Evolutionary conservation across 2,888 invertebrate genomes (phyloP).

Genomic region (Tenthredo mesomela): DNA sequence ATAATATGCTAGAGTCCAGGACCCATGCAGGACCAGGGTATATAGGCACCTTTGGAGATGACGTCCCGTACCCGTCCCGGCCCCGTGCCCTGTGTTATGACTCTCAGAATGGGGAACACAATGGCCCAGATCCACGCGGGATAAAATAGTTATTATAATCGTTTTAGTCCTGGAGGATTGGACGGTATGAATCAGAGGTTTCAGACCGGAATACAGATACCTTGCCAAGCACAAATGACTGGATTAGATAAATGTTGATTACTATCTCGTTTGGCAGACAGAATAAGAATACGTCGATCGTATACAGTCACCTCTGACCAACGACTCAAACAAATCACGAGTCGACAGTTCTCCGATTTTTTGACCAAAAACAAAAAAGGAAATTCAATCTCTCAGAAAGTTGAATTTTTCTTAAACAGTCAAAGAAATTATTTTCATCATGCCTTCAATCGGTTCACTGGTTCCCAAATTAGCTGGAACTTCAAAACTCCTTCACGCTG

Average conservation of each 20-base stretch:
- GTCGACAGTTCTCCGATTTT: not conserved
- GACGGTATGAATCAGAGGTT: constrained; percentile 59
- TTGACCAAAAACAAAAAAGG: not conserved
- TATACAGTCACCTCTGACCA: not conserved
- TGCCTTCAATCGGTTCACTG: too few relatives aligned
- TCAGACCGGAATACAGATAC: constrained; percentile 54
- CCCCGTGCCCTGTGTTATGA: constrained; percentile 75
- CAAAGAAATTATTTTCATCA: too few relatives aligned
- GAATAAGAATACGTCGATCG: constrained; percentile 51
- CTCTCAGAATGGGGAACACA: constrained; percentile 77
- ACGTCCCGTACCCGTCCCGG: constrained; percentile 3
- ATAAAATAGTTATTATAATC: constrained; percentile 78
- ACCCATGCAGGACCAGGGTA: not conserved
- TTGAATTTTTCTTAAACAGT: too few relatives aligned
- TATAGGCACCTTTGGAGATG: constrained; percentile 23
- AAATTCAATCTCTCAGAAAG: too few relatives aligned
- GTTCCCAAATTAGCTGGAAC: too few relatives aligned
- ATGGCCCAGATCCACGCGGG: constrained; percentile 77
- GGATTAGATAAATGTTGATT: constrained; percentile 69
- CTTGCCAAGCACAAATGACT: constrained; percentile 64
- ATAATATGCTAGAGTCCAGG: constrained; percentile 36
- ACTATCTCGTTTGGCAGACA: constrained; percentile 61
- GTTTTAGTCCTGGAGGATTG: constrained; percentile 70
- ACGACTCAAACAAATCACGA: not conserved
- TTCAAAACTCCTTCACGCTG: too few relatives aligned